These are phyloP conservation scores for Sebastes steindachneri DNA, from an alignment of 2,797 vertebrate species.

Conservation along the genomic window DNA sequence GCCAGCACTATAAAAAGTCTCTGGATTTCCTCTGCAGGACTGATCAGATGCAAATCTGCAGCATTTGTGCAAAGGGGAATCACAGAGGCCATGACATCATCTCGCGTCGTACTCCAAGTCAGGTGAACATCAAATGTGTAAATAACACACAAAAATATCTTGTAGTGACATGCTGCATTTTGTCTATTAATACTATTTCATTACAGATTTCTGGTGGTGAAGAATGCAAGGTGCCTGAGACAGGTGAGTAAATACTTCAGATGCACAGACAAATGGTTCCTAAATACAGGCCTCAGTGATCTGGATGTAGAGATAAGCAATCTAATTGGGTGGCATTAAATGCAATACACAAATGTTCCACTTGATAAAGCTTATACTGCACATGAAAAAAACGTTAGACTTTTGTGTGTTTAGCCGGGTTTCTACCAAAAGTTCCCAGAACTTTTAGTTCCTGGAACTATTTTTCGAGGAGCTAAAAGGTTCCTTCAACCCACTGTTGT, in stretches of 20 bases:
- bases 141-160: neutral
- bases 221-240: neutral
- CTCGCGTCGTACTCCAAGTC: neutral
- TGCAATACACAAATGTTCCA: neutral
- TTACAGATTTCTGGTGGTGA: neutral
- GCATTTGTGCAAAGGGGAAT: neutral
- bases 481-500: too few relatives aligned
- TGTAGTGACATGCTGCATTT: neutral
- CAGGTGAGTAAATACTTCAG: neutral
- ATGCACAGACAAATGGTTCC: neutral
- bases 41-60: constrained; percentile 38
- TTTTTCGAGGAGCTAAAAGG: too few relatives aligned
- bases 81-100: constrained; percentile 31
- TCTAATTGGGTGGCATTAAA: neutral
- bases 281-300: neutral
- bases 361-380: neutral
- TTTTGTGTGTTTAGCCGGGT: too few relatives aligned
- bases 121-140: neutral
- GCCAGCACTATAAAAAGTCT: neutral
- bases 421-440: too few relatives aligned
- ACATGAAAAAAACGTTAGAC: neutral
- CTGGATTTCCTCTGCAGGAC: constrained; percentile 37
- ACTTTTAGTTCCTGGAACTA: too few relatives aligned
- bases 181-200: neutral
- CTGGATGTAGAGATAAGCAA: neutral